Evolutionary conservation across 53 echinoderm and acorn worm species (phyloP).

Genomic region (Antedon mediterranea): DNA sequence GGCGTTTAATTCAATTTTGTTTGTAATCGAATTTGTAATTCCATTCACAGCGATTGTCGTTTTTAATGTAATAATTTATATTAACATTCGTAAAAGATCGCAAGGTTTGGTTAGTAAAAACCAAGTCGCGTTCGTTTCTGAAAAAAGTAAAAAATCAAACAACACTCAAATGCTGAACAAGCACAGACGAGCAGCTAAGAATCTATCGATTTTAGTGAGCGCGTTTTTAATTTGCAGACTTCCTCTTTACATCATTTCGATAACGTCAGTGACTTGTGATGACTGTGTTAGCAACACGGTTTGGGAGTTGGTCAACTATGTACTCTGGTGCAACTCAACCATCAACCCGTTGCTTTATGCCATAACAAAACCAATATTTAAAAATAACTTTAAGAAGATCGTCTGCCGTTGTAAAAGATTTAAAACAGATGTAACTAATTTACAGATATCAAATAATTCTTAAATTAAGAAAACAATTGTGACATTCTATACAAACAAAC

Average conservation of each 20-base stretch:
- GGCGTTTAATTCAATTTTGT: constrained; percentile 22
- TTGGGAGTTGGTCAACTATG: constrained; percentile 52
- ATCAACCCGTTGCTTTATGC: constrained; percentile 83
- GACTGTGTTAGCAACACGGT: constrained; percentile 26
- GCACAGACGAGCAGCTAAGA: constrained; percentile 62
- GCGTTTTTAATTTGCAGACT: constrained; percentile 63
- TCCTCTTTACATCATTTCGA: constrained; percentile 50
- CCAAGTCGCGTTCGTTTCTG: neutral
- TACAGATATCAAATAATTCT: neutral
- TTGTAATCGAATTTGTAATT: constrained; percentile 42
- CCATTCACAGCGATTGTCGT: constrained; percentile 32
- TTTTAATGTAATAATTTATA: constrained; percentile 48
- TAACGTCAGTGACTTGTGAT: constrained; percentile 34
- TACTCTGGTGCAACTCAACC: constrained; percentile 93
- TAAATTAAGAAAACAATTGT: too few species aligned
- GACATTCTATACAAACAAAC: too few species aligned
- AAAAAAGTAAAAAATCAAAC: constrained; percentile 1
- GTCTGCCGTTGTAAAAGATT: neutral
- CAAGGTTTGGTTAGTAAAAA: constrained; percentile 25
- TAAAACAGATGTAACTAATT: neutral
- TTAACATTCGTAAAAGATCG: constrained; percentile 47
- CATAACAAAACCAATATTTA: constrained; percentile 40
- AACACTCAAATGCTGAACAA: constrained; percentile 11
- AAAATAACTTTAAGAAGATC: constrained; percentile 38
- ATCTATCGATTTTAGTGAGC: constrained; percentile 43